Evolutionary conservation across 35 echinoderm and acorn worm species (phyloP).

Genomic region (Nesometra sesokonis): DNA sequence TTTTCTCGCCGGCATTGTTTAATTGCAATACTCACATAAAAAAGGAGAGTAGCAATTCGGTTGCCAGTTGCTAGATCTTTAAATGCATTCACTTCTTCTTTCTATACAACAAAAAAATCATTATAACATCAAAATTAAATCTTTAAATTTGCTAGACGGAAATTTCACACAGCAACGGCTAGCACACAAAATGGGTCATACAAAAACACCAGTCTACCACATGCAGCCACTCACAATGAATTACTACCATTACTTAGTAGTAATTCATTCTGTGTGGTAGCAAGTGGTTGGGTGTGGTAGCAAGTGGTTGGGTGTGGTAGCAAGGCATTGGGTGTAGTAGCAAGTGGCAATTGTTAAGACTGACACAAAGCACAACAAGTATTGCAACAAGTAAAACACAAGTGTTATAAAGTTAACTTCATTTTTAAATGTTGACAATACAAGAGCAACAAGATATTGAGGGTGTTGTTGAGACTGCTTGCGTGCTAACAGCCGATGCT

Average conservation of each 20-base stretch:
- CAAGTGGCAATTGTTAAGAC: too few relatives aligned
- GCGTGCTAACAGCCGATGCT: neutral
- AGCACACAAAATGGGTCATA: neutral
- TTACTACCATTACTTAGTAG: too few relatives aligned
- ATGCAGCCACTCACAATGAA: too few relatives aligned
- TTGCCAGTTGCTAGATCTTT: conserved; percentile 88
- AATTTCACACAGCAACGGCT: neutral
- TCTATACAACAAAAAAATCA: conserved; percentile 25
- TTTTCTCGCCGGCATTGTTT: too few relatives aligned
- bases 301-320: too few relatives aligned
- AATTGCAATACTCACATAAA: conserved; percentile 86
- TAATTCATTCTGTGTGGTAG: too few relatives aligned
- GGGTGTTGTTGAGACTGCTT: neutral
- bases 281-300: too few relatives aligned
- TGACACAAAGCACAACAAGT: too few relatives aligned
- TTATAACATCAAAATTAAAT: neutral
- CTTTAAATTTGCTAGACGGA: neutral
- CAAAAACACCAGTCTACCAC: too few relatives aligned
- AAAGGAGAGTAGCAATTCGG: conserved; percentile 89
- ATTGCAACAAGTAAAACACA: too few relatives aligned
- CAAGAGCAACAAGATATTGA: neutral
- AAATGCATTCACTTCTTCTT: conserved; percentile 94
- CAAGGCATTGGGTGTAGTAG: too few relatives aligned
- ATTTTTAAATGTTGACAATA: neutral
- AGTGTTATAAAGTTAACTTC: too few relatives aligned